Evolutionary conservation across 1,140 invertebrate genomes (phyloP), one percentile per base, ranked within the genome.

Genomic region (Bombus balteatus): DNA sequence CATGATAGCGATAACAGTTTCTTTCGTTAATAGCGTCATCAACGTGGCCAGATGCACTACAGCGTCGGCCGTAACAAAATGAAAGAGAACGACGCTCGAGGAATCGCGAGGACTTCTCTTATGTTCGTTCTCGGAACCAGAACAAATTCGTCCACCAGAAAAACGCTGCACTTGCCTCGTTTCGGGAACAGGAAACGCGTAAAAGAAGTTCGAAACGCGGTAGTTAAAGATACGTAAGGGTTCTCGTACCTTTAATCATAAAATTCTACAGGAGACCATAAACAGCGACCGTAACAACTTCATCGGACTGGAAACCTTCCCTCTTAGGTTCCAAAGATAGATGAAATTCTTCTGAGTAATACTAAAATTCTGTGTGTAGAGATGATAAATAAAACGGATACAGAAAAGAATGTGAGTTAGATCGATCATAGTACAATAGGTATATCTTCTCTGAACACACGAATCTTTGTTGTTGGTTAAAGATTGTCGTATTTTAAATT

Each of bases 1-100:
- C 70, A 77, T 39, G 79, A 77, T 78, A 82, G 85, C 77, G 59
- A 73, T 68, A 68, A 84, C 70, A 88, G 68, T 89, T 89, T 65
- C 65, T 84, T 59, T 47, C 79, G 83, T 88, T 89, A 53, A 53
- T 8, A 53, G 18, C 47, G 18, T 53, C 47, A 53, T 53, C 47
- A 89, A 73, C 41, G 87, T 73, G 87, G 79, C 74, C 78, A 81
- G 87, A 89, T 75, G 83, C 74, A 57, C 47, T 53, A 68, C 62
- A 66, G 43, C 43, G 73, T 82, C 53, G 28, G 65, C 68, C 73
- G 65, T 85, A n/a, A 62, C 28, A 88, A 88, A 88, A 76, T 77
- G 75, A 88, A 82, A 79, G 83, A 57, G 74, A 88, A 76, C 34
- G 34, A 25, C 41, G 74, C 59, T 53, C 62, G 28, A 70, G 59